phyloP scores from a whole-genome alignment of 2,888 invertebrate species.

The Drosophila nr. fundita region DNA sequence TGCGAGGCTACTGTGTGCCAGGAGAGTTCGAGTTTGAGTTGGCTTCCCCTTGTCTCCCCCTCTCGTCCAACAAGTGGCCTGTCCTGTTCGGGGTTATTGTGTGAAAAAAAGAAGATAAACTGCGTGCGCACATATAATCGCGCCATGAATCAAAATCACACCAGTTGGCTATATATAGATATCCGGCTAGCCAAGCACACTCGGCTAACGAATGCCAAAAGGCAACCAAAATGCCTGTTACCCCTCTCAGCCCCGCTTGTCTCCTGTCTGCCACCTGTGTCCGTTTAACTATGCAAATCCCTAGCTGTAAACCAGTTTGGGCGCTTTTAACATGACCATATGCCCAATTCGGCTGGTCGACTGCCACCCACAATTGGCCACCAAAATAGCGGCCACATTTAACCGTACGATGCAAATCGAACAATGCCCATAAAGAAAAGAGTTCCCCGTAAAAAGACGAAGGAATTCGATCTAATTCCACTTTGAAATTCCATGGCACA shows the following conservation, averaged over 20 bases:
- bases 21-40: slow-evolving; percentile 3
- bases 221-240: slow-evolving; percentile 2
- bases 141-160: slow-evolving; percentile 84
- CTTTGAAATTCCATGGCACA: slow-evolving; percentile 44
- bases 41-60: not conserved
- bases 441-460: slow-evolving; percentile 1
- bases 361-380: slow-evolving; percentile 78
- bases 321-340: slow-evolving; percentile 26
- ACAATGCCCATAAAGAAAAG: slow-evolving; percentile 70
- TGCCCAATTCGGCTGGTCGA: slow-evolving; percentile 56
- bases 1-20: slow-evolving; percentile 59
- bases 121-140: slow-evolving; percentile 84
- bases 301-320: slow-evolving; percentile 53
- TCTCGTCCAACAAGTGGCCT: slow-evolving; percentile 7
- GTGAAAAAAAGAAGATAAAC: slow-evolving; percentile 80
- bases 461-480: slow-evolving; percentile 40
- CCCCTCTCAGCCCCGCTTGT: not conserved
- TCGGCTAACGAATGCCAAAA: slow-evolving; percentile 62
- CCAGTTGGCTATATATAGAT: slow-evolving; percentile 79
- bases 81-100: slow-evolving; percentile 65
- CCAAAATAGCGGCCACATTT: slow-evolving; percentile 71
- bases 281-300: slow-evolving; percentile 57
- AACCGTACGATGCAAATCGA: slow-evolving; percentile 79
- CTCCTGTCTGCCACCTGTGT: slow-evolving; percentile 49
- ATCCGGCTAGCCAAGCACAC: slow-evolving; percentile 68